Percentiles rank a stretch among this genome's conserved stretches.
Conservation (phyloP, 2,797 vertebrate genomes). For the Potorous gilbertii region DNA sequence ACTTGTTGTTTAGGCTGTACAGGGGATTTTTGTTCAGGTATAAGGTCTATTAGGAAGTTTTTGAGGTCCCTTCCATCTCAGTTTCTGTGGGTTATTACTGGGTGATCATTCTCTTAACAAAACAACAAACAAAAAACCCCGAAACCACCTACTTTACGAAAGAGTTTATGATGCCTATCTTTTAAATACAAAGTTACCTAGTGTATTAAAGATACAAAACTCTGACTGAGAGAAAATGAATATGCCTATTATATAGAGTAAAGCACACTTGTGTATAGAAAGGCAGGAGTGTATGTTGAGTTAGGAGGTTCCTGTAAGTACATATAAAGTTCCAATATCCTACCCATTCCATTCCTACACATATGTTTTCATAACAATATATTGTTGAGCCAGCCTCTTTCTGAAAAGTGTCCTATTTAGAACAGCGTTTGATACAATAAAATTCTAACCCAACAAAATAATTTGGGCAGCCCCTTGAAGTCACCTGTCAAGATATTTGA, state of each 20-base stretch:
- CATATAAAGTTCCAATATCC: neutral
- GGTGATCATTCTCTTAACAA: neutral
- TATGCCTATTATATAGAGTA: constrained; percentile 18
- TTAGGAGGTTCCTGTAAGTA: neutral
- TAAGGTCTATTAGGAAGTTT: neutral
- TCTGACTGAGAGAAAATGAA: neutral
- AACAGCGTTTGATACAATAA: neutral
- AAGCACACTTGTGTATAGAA: neutral
- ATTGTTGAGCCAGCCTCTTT: constrained; percentile 22
- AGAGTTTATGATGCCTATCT: constrained; percentile 9
- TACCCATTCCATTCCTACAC: neutral
- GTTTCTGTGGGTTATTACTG: neutral
- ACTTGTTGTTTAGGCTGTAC: neutral
- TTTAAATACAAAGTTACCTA: neutral
- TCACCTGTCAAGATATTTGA: neutral
- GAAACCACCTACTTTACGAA: neutral
- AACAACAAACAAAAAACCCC: neutral
- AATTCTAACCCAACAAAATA: constrained; percentile 25
- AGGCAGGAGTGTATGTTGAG: constrained; percentile 2
- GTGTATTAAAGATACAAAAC: constrained; percentile 7
- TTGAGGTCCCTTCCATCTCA: neutral
- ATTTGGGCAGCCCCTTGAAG: constrained; percentile 3
- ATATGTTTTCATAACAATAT: neutral
- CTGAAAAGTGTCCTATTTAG: neutral
- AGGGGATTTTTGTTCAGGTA: neutral